Percentiles rank a stretch among this genome's conserved stretches.
These are phyloP conservation scores for Arvicanthis niloticus DNA, from an alignment of 2,113 vertebrate species.

Conservation along the genomic window DNA sequence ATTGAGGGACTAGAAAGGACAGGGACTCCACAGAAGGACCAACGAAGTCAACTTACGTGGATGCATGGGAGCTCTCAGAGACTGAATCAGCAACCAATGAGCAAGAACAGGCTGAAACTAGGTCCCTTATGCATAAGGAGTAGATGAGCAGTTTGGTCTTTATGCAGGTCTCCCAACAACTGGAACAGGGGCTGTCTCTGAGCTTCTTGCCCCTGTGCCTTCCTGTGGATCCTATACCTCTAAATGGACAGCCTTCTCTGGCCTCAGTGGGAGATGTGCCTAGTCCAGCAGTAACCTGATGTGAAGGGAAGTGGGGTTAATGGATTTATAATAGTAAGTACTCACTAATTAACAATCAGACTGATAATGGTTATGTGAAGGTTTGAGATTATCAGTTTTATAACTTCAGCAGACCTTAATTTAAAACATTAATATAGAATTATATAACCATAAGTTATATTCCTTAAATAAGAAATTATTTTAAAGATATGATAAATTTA, in stretches of 20 bases:
- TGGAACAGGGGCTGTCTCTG: background rate
- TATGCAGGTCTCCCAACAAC: background rate
- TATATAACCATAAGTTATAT: background rate
- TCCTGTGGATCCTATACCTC: background rate
- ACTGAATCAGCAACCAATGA: background rate
- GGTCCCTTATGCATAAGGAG: background rate
- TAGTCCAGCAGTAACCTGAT: background rate
- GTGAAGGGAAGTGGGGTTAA: background rate
- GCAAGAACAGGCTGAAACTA: background rate
- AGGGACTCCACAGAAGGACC: background rate
- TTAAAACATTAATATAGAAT: background rate
- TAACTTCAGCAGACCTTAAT: background rate
- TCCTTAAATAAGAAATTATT: background rate
- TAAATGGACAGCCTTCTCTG: background rate
- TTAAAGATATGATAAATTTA: background rate
- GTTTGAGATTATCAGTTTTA: background rate
- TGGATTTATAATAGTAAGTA: background rate
- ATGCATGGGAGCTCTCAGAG: background rate
- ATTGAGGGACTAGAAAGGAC: background rate
- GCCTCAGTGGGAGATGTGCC: background rate
- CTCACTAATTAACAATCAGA: background rate
- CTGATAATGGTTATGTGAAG: background rate
- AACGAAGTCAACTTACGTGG: background rate
- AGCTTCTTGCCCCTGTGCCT: background rate
- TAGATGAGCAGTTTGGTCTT: background rate